Evolutionary conservation across 1,140 invertebrate species (phyloP), one percentile per base, ranked within the genome.

Genomic region (Sycobia sp.): DNA sequence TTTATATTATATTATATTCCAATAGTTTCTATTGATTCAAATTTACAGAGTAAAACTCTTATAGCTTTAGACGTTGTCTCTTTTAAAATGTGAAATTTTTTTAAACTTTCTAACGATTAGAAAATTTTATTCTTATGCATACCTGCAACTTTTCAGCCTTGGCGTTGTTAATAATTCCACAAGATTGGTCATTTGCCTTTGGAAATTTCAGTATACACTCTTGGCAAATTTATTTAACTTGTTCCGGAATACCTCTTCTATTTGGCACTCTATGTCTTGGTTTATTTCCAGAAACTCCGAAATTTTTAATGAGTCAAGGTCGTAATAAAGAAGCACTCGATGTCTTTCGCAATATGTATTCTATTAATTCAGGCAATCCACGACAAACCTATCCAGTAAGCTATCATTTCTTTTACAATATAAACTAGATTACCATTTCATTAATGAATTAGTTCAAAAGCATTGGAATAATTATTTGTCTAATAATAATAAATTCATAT

Each of bases 271-370:
- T 87, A 10, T 76, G 85, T 0, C 84, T 91, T 47, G 80, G 85
- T 44, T 88, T 89, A 67, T 82, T 92, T 4, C 88, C 90, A 0
- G 92, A 94, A 74, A 93, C 90, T 71, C 91, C 92, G 5, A 93
- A 93, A 76, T 94, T 91, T 74, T 77, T 92, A 0, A 90, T 94
- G 86, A 87, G 88, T 0, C 81, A 85, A 69, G 88, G 89, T 55
- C 84, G 85, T 44, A 89, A 88, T 62, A 82, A 86, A 0, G 88
- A 90, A 67, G 89, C 90, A 0, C 69, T 90, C 47, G 56, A 79
- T 27, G 79, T 90, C 1, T 88, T 90, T 54, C 71, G 73, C 38
- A 81, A 67, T 34, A 86, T 90, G 8, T 90, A 86, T 67, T 70
- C 73, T 0, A 70, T 82, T 4, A 92, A 92, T 66, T 88, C 84